These are phyloP conservation scores for Bos taurus DNA, from an alignment of 2,113 vertebrate species.

Conservation along the genomic window ARS-UCD2.0 NC_037329.1:124389501-124390000, in stretches of 20 bases:
- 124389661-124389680: background rate
- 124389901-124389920: background rate
- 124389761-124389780: background rate
- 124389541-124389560: background rate
- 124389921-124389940: background rate
- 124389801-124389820: background rate
- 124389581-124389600: background rate
- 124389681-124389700: background rate
- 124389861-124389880: background rate
- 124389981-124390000: background rate
- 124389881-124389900: background rate
- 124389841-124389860: background rate
- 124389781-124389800: background rate
- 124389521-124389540: background rate
- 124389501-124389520: background rate
- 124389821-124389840: background rate
- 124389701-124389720: background rate
- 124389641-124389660: background rate
- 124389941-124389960: background rate
- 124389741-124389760: background rate
- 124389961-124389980: background rate
- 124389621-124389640: constrained; percentile 22
- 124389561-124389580: background rate
- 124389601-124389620: background rate
- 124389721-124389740: background rate